Base-by-base conservation (phyloP, 1,140 invertebrate species). In the Atopsyche davidsoni region DNA sequence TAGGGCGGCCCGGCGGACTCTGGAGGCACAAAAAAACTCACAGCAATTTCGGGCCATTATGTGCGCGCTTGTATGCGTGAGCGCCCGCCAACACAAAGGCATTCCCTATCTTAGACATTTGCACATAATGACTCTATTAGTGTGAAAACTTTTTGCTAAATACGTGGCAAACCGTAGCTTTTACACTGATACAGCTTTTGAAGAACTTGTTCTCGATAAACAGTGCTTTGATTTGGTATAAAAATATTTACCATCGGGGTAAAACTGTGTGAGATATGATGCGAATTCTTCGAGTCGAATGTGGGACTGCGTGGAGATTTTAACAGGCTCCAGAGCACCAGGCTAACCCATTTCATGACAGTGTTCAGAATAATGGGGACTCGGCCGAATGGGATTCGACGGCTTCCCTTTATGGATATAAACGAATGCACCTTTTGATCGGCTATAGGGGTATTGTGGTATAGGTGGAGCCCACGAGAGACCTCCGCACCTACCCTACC, bases 111-210 rank as follows among this genome's bases (percentile, higher is more conserved):
- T 52, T 36, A 57, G 46, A 42, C 41, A 53, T 53, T 57, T 53
- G 46, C 55, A 53, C 46, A 53, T 57, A 57, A 57, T 57, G 51
- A 53, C 55, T 57, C 46, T 57, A 57, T 57, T 57, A 57, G 55
- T 44, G 51, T 38, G 18, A n/a, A 21, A 31, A 44, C 46, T 50
- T 50, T 57, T 50, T 35, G 41, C 13, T 17, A 36, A 42, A 50
- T 57, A 49, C 28, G 36, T 38, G 34, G 25, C 13, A 40, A 52
- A 49, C 50, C 34, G 38, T 18, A 44, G 32, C 17, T 36, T 35
- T 31, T 46, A 48, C 43, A 46, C 23, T 16, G 11, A 24, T 32
- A 25, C 19, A 17, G n/a, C 38, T 38, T 56, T 44, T 21, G 19
- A 34, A 44, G 7, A 32, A 40, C 24, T 24, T 38, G 31, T 46